Percentiles rank a stretch among this genome's conserved stretches.
Evolutionary conservation across 2,113 vertebrate species (phyloP).

Genomic region (Proterorhinus semilunaris): DNA sequence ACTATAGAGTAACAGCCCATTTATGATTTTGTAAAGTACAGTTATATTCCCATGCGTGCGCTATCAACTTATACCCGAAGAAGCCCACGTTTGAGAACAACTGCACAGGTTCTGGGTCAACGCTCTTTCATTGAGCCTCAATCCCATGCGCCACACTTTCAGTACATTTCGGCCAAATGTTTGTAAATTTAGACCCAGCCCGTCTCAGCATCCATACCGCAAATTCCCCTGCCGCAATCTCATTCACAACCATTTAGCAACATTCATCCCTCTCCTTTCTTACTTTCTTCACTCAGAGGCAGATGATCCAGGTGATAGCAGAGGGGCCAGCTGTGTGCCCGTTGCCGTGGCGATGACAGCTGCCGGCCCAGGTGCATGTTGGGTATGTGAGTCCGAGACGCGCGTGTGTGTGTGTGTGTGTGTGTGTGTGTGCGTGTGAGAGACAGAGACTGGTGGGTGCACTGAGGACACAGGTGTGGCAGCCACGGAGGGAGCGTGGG

Average conservation of each 20-base stretch:
- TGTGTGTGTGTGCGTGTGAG: neutral
- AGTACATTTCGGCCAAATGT: neutral
- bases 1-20: slow-evolving; percentile 25
- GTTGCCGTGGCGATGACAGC: slow-evolving; percentile 71
- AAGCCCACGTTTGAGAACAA: too few species aligned
- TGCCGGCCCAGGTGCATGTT: slow-evolving; percentile 67
- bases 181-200: neutral
- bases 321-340: slow-evolving; percentile 67
- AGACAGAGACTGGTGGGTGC: slow-evolving; percentile 45
- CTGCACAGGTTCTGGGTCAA: too few species aligned
- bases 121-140: too few species aligned
- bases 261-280: slow-evolving; percentile 29
- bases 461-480: slow-evolving; percentile 65
- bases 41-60: neutral
- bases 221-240: slow-evolving; percentile 2
- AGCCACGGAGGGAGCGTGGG: slow-evolving; percentile 53
- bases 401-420: slow-evolving; percentile 2
- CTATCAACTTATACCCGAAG: too few species aligned
- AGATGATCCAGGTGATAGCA: slow-evolving; percentile 68
- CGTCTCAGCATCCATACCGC: neutral
- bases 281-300: slow-evolving; percentile 26
- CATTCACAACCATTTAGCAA: slow-evolving; percentile 1
- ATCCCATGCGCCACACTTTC: neutral
- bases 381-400: slow-evolving; percentile 22
- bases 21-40: neutral